Base-by-base conservation (phyloP, 23 tunicate genomes). In the Ciona savignyi region DNA sequence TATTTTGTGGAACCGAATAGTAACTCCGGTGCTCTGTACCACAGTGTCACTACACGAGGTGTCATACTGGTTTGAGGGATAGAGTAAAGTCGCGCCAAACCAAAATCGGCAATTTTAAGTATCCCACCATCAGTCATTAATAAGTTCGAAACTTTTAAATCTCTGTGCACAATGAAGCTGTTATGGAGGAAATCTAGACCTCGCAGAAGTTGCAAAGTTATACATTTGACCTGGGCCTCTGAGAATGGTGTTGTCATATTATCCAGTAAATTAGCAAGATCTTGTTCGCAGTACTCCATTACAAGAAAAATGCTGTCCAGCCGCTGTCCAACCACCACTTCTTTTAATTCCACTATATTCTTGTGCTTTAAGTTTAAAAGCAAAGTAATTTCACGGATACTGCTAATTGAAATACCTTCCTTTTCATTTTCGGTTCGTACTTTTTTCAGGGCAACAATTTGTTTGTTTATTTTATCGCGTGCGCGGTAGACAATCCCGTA, bases 271-370 rank as follows among this genome's bases (percentile, higher is more conserved):
- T 85, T 88, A 3, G 92, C 99, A 23, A 95, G 74, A 56, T 95
- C 99, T 67, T 95, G 95, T 62, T 95, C 96, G 67, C 99, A 95
- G 62, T 95, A 95, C 34, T 95, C 99, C 99, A 95, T 95, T 25
- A 95, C 99, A 29, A 95, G 79, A 73, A 95, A 95, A 27, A 95
- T 83, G 80, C 99, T 95, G 80, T 95, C 99, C 33, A 95, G 92
- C 42, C 89, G 72, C 61, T 84, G 90, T 25, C 99, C 99, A 20
- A 95, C 99, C 15, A 85, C 99, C 34, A 95, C 96, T 67, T 90
- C 91, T 67, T 95, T 95, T 70, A 95, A 34, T 56, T 95, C 96
- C 9, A 95, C 99, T 62, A 95, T 85, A 61, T 95, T 95, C 11
- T 81, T 68, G 68, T 95, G 99, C 29, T 87, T 86, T 27, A 95